phyloP scores from a whole-genome alignment of 2,888 invertebrate genomes.

The Smittia sp. region DNA sequence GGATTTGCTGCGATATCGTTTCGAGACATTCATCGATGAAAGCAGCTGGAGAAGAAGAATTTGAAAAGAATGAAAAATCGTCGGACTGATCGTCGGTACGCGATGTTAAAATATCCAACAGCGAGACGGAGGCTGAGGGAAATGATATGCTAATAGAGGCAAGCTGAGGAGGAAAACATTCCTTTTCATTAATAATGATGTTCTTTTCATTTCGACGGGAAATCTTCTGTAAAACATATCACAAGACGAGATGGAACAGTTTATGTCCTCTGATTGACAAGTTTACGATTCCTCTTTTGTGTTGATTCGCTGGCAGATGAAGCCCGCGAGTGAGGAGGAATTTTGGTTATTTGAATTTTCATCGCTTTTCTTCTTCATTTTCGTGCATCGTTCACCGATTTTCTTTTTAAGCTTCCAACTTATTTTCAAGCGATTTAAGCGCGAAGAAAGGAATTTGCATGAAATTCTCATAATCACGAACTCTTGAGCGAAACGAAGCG shows the following conservation, averaged over 20 bases:
- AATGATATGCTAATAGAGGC: slow-evolving; percentile 32
- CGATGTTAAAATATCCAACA: slow-evolving; percentile 7
- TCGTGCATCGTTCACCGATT: too few species aligned
- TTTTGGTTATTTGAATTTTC: not conserved
- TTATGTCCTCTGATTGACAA: slow-evolving; percentile 17
- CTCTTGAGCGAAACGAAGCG: not conserved
- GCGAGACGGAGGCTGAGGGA: not conserved
- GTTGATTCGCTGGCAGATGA: not conserved
- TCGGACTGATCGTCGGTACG: slow-evolving; percentile 1
- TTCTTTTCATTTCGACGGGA: slow-evolving; percentile 26
- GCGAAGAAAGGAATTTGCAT: not conserved
- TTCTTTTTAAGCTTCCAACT: not conserved
- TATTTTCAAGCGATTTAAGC: not conserved
- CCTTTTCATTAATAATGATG: slow-evolving; percentile 39
- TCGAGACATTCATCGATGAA: slow-evolving; percentile 4
- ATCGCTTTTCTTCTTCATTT: not conserved
- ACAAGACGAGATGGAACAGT: not conserved
- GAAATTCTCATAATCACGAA: slow-evolving; percentile 7
- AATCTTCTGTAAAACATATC: slow-evolving; percentile 18
- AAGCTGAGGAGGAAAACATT: slow-evolving; percentile 26
- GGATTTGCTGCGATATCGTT: not conserved
- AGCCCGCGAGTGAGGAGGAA: not conserved
- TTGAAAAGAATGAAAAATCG: slow-evolving; percentile 32
- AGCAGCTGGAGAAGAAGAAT: slow-evolving; percentile 5
- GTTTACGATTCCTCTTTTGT: slow-evolving; percentile 19